Conservation (phyloP, 2,797 vertebrate species). For the Australoheros facetus region DNA sequence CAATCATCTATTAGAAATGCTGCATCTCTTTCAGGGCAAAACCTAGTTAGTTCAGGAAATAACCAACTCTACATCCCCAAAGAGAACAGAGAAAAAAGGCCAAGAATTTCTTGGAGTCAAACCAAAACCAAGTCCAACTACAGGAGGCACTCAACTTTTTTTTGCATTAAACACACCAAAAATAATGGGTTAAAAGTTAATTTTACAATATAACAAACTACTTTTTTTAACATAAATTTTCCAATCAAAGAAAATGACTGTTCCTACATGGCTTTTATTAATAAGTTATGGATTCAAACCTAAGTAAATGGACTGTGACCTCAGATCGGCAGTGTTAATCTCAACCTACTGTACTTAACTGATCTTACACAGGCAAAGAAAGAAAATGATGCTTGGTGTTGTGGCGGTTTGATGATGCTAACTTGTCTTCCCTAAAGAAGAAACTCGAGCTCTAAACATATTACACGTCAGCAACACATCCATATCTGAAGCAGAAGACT, state of each 20-base stretch:
- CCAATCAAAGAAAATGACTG: conserved; percentile 11
- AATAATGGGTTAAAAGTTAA: conserved; percentile 32
- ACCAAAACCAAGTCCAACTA: conserved; percentile 42
- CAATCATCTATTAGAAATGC: conserved; percentile 36
- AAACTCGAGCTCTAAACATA: conserved; percentile 35
- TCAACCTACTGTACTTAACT: conserved; percentile 4
- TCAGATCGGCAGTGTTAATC: conserved; percentile 18
- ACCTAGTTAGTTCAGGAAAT: conserved; percentile 36
- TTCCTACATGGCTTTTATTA: conserved; percentile 46
- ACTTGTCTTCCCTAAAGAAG: conserved; percentile 23
- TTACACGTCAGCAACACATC: conserved; percentile 35
- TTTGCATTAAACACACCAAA: conserved; percentile 52
- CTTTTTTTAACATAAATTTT: conserved; percentile 7
- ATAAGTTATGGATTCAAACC: conserved; percentile 38
- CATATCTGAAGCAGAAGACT: conserved; percentile 25
- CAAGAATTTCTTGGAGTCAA: conserved; percentile 18
- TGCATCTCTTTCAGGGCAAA: conserved; percentile 38
- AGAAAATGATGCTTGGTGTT: conserved; percentile 20
- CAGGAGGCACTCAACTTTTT: conserved; percentile 60
- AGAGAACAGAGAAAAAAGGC: conserved; percentile 24
- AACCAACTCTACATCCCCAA: conserved; percentile 11
- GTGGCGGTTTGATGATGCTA: conserved; percentile 7
- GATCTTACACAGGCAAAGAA: conserved; percentile 8
- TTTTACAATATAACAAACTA: conserved; percentile 20
- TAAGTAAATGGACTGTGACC: conserved; percentile 11